Percentiles rank a stretch among this genome's conserved stretches.
Evolutionary conservation across 1,140 invertebrate genomes (phyloP).

Genomic region (Homarus americanus): DNA sequence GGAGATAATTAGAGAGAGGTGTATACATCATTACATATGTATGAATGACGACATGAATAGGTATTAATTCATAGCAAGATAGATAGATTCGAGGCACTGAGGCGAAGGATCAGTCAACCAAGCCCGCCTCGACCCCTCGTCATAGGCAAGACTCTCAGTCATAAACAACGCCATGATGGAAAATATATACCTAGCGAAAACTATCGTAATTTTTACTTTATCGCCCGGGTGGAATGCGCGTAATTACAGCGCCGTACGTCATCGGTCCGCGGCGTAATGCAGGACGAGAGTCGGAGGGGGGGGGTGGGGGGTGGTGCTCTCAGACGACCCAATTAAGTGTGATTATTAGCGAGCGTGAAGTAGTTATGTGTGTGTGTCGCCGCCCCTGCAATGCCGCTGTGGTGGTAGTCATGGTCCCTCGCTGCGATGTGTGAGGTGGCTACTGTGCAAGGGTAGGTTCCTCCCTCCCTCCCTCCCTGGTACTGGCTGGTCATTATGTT

Average conservation of each 20-base stretch:
- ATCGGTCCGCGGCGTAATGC: background rate
- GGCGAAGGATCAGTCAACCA: too few relatives aligned
- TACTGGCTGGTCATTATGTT: too few relatives aligned
- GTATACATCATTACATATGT: too few relatives aligned
- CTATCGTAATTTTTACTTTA: constrained; percentile 7
- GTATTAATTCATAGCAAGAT: too few relatives aligned
- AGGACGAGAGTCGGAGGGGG: too few relatives aligned
- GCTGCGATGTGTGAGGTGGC: background rate
- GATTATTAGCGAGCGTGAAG: constrained; percentile 34
- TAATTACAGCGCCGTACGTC: background rate
- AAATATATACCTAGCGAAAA: background rate
- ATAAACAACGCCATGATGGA: background rate
- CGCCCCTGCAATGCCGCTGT: constrained; percentile 2
- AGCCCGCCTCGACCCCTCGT: background rate
- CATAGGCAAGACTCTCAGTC: background rate
- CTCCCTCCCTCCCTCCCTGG: too few relatives aligned
- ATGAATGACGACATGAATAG: too few relatives aligned
- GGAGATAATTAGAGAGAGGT: background rate
- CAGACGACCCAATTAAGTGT: constrained; percentile 34
- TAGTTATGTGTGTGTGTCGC: constrained; percentile 35
- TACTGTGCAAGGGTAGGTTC: background rate
- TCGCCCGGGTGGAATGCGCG: background rate
- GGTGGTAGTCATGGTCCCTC: background rate
- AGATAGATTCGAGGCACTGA: background rate
- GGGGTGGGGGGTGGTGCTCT: background rate